These are phyloP conservation scores for Drosophila paulistorum DNA, from an alignment of 1,140 invertebrate genomes.

Conservation along the genomic window DNA sequence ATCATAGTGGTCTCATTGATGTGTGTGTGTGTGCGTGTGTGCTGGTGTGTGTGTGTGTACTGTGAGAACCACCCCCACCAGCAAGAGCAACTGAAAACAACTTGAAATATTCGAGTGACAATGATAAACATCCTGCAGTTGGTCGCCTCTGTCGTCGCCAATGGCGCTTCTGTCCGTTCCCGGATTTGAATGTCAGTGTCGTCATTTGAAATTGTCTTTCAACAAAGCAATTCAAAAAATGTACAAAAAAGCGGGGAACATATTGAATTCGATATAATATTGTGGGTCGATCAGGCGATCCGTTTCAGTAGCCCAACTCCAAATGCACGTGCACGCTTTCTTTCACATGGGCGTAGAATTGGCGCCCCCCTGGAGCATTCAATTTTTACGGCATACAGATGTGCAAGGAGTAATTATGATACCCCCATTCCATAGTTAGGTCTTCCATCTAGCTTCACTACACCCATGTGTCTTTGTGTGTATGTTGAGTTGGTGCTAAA, in stretches of 20 bases:
- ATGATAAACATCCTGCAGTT: conserved; percentile 77
- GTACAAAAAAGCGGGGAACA: neutral
- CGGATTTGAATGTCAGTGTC: conserved; percentile 21
- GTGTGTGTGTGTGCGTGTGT: conserved; percentile 12
- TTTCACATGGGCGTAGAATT: too few species aligned
- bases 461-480: too few species aligned
- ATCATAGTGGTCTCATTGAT: neutral
- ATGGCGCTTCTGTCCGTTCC: conserved; percentile 36
- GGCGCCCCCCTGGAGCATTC: too few species aligned
- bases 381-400: too few species aligned
- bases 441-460: too few species aligned
- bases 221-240: conserved; percentile 18
- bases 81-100: neutral
- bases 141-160: conserved; percentile 53
- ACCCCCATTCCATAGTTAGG: too few species aligned
- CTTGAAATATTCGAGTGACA: conserved; percentile 60
- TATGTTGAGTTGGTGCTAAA: too few species aligned
- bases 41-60: conserved; percentile 21
- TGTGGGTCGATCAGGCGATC: neutral
- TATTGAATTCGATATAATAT: neutral
- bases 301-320: neutral
- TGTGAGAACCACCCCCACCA: conserved; percentile 45
- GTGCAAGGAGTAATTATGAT: too few species aligned
- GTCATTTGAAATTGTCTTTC: conserved; percentile 66
- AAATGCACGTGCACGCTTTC: neutral